Evolutionary conservation across 2,888 invertebrate genomes (phyloP), one percentile per base, ranked within the genome.

Genomic region (Drosophila tanythrix): DNA sequence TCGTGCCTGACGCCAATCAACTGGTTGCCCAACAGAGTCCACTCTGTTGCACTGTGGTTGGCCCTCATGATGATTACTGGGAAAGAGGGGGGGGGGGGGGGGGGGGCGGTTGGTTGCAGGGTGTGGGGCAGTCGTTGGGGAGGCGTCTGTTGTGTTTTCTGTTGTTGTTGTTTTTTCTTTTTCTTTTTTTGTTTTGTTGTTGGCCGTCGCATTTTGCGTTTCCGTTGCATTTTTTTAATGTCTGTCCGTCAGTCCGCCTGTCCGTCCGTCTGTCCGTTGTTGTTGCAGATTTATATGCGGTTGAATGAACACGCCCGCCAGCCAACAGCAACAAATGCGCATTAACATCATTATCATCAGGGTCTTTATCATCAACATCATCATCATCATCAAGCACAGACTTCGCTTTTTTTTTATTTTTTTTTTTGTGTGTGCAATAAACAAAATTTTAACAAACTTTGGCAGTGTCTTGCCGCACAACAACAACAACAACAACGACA

Each of bases 281-380:
- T 72, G 87, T 76, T 84, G 89, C 88, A 79, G 90, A 91, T 91
- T 91, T 88, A 90, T 91, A 74, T 88, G 90, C 91, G 90, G 88
- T 90, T 91, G 91, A 91, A 90, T 90, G 91, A 90, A 86, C 91
- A 90, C 88, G 84, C 90, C 90, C 81, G 84, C 81, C 80, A 75
- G 86, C 74, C 76, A 81, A 78, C 53, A 61, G 68, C 65, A 72
- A 70, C 70, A 75, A 76, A 71, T 65, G 74, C 59, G 69, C 64
- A 71, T 72, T 63, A 56, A 60, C 81, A 73, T 81, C 72, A 63
- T 72, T 43, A 57, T 57, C 43, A 31, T 31, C 43, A 31, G 15
- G n/a, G 15, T 57, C 40, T 8, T 40, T 15, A 29, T 40, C 38
- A 13, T 18, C 75, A 58, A 69, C 50, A 65, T 50, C 53, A 33